Base-by-base conservation (phyloP, 37 sponge, comb jelly and placozoan species). In the Ianthella basta region DNA sequence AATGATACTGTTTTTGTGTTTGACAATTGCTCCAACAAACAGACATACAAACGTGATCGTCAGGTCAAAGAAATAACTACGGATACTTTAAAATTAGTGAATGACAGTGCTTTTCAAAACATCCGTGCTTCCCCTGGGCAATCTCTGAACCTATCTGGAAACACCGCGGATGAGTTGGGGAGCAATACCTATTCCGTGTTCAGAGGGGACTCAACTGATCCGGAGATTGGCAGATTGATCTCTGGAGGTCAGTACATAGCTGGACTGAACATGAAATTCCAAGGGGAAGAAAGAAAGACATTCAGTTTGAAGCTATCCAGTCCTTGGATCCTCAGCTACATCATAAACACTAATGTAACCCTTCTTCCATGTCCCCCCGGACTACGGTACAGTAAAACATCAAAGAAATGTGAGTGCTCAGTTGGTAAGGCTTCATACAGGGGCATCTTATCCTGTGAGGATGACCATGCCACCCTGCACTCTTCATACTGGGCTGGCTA, bases 331-430 rank as follows among this genome's bases (percentile, higher is more conserved):
- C 70, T 34, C 35, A 30, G 35, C 29, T 69, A 32, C 34, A 30
- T 35, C 2, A 69, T 69, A 32, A 1, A 10, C 32, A 32, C 34
- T 4, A 69, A 69, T 16, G 70, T 69, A 35, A 32, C 35, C 19
- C 27, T 69, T 18, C 19, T 30, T 18, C 70, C 70, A 30, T 69
- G 70, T 69, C 70, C 70, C 19, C 70, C 70, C 10, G 70, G 70
- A 18, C 34, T 69, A 19, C 25, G 0, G 15, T 21, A 40, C 10
- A 19, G 3, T 10, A 41, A 75, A 2, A 75, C 2, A 44, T 1
- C 23, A 4, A 75, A 30, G 27, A 30, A 16, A 35, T 69, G 70
- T 35, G 34, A 4, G 4, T 69, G 70, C 6, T 69, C 70, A 30
- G 29, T 35, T 18, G 70, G 70, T 18, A 30, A 69, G 1, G 34